Base-by-base conservation (phyloP, 2,888 invertebrate species). In the Torymus tubicola region DNA sequence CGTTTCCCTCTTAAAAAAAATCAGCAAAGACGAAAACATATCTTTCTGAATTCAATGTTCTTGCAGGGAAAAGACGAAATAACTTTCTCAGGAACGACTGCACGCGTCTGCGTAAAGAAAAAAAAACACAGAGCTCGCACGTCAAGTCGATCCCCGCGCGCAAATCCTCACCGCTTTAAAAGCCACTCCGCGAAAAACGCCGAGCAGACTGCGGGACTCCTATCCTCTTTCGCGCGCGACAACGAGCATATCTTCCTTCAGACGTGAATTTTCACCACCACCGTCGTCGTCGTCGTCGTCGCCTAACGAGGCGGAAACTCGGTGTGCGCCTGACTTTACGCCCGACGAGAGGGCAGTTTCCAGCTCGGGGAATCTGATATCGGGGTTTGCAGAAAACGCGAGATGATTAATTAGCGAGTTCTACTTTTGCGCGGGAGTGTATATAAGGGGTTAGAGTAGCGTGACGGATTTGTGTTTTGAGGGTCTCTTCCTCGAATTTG, bases 271-370 rank as follows among this genome's bases (percentile, higher is more conserved):
- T 70, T 53, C 31, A 55, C 12, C 63, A 31, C 31, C 24, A 14
- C 24, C 21, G 67, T 53, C 52, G 16, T 74, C 78, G 74, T 72
- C 67, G 18, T 63, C 67, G 63, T 64, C 58, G 57, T 50, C 16
- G 81, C 8, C 71, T 78, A 81, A 81, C 75, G 81, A 81, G 78
- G 72, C 72, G 58, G 63, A 81, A 81, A 81, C 69, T 81, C 64
- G 52, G 13, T 18, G 52, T 42, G 52, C 10, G 58, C 21, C 16
- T 50, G 13, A 58, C 1, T 52, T 71, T 52, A 52, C 52, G 52
- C 12, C 50, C 60, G 53, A 42, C 21, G 18, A 8, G 64, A 67
- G 57, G 52, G 68, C 72, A 69, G 77, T 77, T 77, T 76, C 60
- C 78, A 16, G 18, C 65, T 24, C 61, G 57, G 12, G 55, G 16